A percentile compares a stretch with the other conserved stretches of the same genome.
Evolutionary conservation across 2,888 invertebrate species (phyloP).

Genomic region (Dynastes grantii): DNA sequence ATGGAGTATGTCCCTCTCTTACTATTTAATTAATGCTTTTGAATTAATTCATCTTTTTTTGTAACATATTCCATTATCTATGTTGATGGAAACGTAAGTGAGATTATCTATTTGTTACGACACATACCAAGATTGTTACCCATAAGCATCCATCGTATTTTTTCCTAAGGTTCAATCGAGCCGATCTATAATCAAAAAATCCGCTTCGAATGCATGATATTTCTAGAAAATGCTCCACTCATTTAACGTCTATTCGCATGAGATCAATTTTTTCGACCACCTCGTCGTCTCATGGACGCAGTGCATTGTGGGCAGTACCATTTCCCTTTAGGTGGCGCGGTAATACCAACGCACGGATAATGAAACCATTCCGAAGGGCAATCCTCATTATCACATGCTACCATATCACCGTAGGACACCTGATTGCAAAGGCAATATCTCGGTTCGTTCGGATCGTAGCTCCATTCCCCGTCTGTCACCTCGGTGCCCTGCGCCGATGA

Average conservation of each 20-base stretch:
- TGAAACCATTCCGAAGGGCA: constrained; percentile 99
- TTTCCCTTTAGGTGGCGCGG: constrained; percentile 96
- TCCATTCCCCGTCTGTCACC: constrained; percentile 87
- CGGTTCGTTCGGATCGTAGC: constrained; percentile 96
- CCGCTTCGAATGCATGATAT: background rate
- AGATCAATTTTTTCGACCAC: constrained; percentile 83
- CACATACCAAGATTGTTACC: too few relatives aligned
- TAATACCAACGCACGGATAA: constrained; percentile 97
- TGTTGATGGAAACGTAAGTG: too few relatives aligned
- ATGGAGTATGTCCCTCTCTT: too few relatives aligned
- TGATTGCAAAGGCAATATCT: constrained; percentile 97
- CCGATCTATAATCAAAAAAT: too few relatives aligned
- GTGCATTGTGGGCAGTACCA: constrained; percentile 99
- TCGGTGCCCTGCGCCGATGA: constrained; percentile 63
- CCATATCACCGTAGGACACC: constrained; percentile 98
- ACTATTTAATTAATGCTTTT: too few relatives aligned
- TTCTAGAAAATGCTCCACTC: background rate
- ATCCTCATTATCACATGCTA: constrained; percentile 98
- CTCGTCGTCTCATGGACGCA: constrained; percentile 87
- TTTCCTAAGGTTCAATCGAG: too few relatives aligned
- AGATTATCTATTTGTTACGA: too few relatives aligned
- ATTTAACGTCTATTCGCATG: constrained; percentile 20
- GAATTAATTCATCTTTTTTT: too few relatives aligned
- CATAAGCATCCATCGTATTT: too few relatives aligned
- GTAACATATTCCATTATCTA: too few relatives aligned